Base-by-base conservation (phyloP, 2,113 vertebrate species). In the Clupea harengus region DNA sequence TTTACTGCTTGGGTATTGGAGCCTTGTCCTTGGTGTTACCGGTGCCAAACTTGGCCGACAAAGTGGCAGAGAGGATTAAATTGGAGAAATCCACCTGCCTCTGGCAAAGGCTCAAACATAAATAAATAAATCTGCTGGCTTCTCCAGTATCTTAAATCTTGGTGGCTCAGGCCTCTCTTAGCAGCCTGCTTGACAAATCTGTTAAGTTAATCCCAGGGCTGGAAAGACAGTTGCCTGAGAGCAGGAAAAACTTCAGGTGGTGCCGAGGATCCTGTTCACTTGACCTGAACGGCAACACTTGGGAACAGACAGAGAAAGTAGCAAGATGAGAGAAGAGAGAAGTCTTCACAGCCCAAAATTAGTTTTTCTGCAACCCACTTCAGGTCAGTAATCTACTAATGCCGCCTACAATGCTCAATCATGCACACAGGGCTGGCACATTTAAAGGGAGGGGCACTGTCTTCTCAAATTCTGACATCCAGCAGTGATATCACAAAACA, bases 11-110 rank as follows among this genome's bases (percentile, higher is more conserved):
- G 13, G 11, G 28, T 39, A 39, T 0, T 49, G 4, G 52, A 57
- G 28, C 49, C 54, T 54, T 54, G 28, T 81, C 57, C 45, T 39
- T 57, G 54, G 18, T 45, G 46, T 81, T 75, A 20, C 4, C 18
- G 28, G 11, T 78, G 72, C 72, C 11, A 78, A 39, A 32, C 72
- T 28, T 32, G 28, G 72, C 32, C 10, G 28, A 32, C 72, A 44
- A 32, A 44, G 72, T 32, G 15, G 72, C 28, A 39, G 72, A 44
- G 72, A 78, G 28, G 72, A 78, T 78, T 78, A 78, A 78, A 78
- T 78, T 78, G 72, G 72, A 78, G 28, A 78, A 78, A 78, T 78
- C 32, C 72, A 78, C 72, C 72, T 78, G 72, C 72, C 72, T 78
- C 72, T 39, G 15, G 72, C 72, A 39, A 78, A 78, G 72, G 72